Conservation (phyloP, 1,140 invertebrate species). For the Thaumatotibia leucotreta region DNA sequence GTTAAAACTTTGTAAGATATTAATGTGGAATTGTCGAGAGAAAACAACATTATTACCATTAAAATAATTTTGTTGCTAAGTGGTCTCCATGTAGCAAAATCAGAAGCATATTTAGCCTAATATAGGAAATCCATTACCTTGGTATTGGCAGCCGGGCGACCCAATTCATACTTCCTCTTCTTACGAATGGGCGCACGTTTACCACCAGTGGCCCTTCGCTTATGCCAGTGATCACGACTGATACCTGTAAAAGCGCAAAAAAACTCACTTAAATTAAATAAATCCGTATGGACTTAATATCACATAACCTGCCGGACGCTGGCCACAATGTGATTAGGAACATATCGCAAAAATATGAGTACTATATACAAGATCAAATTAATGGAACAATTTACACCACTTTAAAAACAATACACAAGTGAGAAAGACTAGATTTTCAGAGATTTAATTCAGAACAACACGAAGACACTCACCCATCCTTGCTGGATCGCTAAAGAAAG, state of each 20-base stretch:
- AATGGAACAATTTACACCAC: background rate
- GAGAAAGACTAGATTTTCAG: constrained; percentile 29
- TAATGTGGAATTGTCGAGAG: too few species aligned
- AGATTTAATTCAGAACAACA: constrained; percentile 34
- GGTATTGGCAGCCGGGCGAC: constrained; percentile 97
- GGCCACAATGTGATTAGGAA: background rate
- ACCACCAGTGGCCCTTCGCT: constrained; percentile 97
- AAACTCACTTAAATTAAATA: constrained; percentile 21
- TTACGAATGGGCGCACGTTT: constrained; percentile 96
- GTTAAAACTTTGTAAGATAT: too few species aligned
- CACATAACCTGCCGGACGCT: background rate
- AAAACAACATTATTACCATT: too few species aligned
- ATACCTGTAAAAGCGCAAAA: constrained; percentile 87
- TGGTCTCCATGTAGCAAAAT: too few species aligned
- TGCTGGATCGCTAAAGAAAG: constrained; percentile 66
- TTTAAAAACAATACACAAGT: constrained; percentile 8
- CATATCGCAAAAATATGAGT: background rate
- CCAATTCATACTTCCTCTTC: constrained; percentile 99
- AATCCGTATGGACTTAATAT: background rate
- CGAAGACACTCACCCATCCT: constrained; percentile 67
- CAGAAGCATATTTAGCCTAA: too few species aligned
- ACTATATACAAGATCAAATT: background rate
- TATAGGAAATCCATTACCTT: constrained; percentile 85
- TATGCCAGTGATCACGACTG: constrained; percentile 99
- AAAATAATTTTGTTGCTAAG: too few species aligned